Conservation (phyloP, 2,888 invertebrate species). For the Syritta pipiens region DNA sequence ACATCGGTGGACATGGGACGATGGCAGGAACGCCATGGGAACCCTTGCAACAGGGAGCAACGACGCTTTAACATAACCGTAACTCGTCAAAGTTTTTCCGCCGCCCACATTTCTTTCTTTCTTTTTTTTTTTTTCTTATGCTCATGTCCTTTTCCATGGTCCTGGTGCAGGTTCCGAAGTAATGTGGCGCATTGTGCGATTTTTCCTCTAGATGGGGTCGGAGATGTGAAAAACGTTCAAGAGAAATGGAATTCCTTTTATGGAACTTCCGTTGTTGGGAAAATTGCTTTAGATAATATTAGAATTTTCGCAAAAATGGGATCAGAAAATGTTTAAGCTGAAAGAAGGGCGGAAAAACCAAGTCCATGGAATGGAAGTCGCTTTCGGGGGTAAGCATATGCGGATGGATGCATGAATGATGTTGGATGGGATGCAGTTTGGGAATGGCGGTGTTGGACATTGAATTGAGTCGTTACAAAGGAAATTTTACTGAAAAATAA, state of each 20-base stretch:
- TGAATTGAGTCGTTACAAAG: too few relatives aligned
- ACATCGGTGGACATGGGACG: constrained; percentile 16
- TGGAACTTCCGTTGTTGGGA: constrained; percentile 1
- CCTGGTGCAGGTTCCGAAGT: constrained; percentile 12
- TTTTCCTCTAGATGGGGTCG: constrained; percentile 28
- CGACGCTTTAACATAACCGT: constrained; percentile 71
- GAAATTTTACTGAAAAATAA: too few relatives aligned
- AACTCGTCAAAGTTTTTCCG: constrained; percentile 70
- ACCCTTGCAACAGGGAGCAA: constrained; percentile 45
- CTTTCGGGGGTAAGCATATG: too few relatives aligned
- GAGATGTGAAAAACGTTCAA: constrained; percentile 21
- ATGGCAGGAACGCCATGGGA: constrained; percentile 29
- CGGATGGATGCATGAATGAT: too few relatives aligned
- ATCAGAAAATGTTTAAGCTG: background rate
- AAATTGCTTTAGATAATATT: constrained; percentile 14
- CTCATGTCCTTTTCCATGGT: constrained; percentile 33
- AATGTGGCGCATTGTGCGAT: constrained; percentile 46
- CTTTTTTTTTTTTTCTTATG: too few relatives aligned
- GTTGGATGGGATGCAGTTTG: too few relatives aligned
- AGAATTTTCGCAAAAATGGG: background rate
- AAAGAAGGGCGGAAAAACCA: background rate
- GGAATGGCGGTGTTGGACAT: too few relatives aligned
- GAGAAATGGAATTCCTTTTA: constrained; percentile 19
- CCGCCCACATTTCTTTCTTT: constrained; percentile 57
- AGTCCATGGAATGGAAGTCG: background rate